Evolutionary conservation across 2,113 vertebrate species (phyloP), one percentile per base, ranked within the genome.

Genomic region (Genyomyrus donnyi): DNA sequence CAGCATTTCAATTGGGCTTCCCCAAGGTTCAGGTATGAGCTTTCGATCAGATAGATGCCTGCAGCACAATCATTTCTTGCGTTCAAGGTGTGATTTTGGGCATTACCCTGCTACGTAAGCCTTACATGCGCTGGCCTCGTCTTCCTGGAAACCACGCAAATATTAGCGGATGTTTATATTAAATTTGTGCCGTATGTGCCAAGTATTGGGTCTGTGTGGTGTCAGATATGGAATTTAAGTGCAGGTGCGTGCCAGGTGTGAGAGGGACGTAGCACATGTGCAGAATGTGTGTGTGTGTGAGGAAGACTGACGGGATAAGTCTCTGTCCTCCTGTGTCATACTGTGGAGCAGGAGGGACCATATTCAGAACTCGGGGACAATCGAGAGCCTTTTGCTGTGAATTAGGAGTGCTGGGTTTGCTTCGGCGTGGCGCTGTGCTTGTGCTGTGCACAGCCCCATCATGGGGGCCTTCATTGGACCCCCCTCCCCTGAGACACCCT

Each of bases 111-210:
- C 11, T 87, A 13, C 17, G 11, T 88, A 49, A 74, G 45, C 58
- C 58, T 42, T 39, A 42, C 35, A 17, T 31, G 50, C 31, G 42
- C 35, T 53, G 66, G 66, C 86, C 17, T 80, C 31, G 49, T 80
- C 85, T 90, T 90, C 85, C 50, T 90, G 90, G 90, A 88, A 88
- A 90, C 86, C 85, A 58, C 52, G n/a, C 74, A 88, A 90, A 90
- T 88, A 90, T 88, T 90, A 48, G 86, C 9, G 24, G 50, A 85
- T 88, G 74, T 53, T 27, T 90, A 83, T 42, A 77, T 56, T 1
- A 53, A 53, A 88, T 88, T 6, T 45, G 48, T 39, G 45, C 56
- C 8, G 49, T 90, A 87, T 49, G 15, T 66, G 62, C 62, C 49
- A 90, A 62, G 84, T 46, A n/a, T 3, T 52, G 62, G 85, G 15